Evolutionary conservation across 2,888 invertebrate species (phyloP), one percentile per base, ranked within the genome.

Genomic region (Himalopsyche tibetana): DNA sequence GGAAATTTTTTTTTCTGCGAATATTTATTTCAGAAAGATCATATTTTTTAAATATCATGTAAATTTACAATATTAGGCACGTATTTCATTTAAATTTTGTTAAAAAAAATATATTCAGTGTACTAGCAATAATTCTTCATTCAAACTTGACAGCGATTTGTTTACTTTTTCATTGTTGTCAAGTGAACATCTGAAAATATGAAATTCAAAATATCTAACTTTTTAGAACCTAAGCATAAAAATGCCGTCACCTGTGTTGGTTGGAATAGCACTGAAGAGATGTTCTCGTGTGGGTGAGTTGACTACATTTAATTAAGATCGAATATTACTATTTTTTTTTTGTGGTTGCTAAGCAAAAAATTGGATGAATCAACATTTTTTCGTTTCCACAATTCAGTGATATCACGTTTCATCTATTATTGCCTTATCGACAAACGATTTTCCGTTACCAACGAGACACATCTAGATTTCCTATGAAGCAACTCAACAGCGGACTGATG

Each of bases 241-340:
- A 96, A 96, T 89, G 94, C 97, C n/a, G 96, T 98, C 15, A 96
- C 97, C 87, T 98, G 98, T 91, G 96, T 98, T 17, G 97, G 97
- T 89, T 99, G 99, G 99, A 97, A 96, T 91, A 97, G 96, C 89
- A 96, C 97, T 45, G 99, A 99, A 91, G 99, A 99, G 91, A 96
- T 98, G 82, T 97, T 96, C 92, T 98, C 98, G 40, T 96, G 96
- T 90, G 96, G 97, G 98, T 97, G 91, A 91, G 92, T 90, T 42
- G 81, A 80, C 28, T 15, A n/a, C 69, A 81, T 82, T 90, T 91
- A 51, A 15, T 51, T 15, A 15, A 51, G 15, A 4, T 51, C 4
- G 85, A 74, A 63, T 56, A 28, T 28, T 19, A 38, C 55, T 86
- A 82, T 82, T 82, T 12, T 4, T 74, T 82, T 69, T 85, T 85